Conservation (phyloP, 2,888 invertebrate species). For the Perizoma flavofasciatum region DNA sequence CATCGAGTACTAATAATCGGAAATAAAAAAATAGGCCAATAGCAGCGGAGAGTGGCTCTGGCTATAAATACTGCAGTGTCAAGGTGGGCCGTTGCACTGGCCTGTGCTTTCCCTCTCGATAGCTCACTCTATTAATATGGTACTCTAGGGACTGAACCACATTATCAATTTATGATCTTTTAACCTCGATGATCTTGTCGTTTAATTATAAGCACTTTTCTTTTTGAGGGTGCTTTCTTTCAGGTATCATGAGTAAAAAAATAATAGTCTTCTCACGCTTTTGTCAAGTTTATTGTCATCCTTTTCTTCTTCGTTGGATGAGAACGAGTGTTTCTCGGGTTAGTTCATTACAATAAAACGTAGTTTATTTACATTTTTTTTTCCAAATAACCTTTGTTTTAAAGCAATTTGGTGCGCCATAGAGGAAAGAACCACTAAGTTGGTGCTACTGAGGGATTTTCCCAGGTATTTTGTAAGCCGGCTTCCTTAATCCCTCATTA, state of each 20-base stretch:
- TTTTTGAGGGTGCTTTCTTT: background rate
- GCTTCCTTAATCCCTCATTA: constrained; percentile 17
- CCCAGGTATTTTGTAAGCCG: constrained; percentile 2
- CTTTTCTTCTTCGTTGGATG: no score
- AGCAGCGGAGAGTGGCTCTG: constrained; percentile 62
- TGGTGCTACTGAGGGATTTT: no score
- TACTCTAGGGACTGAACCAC: background rate
- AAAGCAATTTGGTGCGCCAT: background rate
- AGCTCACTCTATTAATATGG: constrained; percentile 51
- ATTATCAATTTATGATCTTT: background rate
- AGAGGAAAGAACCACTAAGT: no score
- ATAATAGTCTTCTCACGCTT: no score
- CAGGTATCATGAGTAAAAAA: no score
- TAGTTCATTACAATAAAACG: no score
- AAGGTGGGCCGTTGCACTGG: constrained; percentile 68
- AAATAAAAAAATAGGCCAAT: constrained; percentile 58
- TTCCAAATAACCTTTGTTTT: no score
- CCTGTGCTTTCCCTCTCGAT: constrained; percentile 61
- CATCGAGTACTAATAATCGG: constrained; percentile 31
- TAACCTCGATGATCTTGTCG: background rate
- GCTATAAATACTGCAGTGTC: constrained; percentile 78
- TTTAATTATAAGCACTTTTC: no score
- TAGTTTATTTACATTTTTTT: no score
- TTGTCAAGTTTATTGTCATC: no score
- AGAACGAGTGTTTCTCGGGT: no score